phyloP scores from a whole-genome alignment of 1,140 invertebrate genomes.

The Drosophila littoralis region DNA sequence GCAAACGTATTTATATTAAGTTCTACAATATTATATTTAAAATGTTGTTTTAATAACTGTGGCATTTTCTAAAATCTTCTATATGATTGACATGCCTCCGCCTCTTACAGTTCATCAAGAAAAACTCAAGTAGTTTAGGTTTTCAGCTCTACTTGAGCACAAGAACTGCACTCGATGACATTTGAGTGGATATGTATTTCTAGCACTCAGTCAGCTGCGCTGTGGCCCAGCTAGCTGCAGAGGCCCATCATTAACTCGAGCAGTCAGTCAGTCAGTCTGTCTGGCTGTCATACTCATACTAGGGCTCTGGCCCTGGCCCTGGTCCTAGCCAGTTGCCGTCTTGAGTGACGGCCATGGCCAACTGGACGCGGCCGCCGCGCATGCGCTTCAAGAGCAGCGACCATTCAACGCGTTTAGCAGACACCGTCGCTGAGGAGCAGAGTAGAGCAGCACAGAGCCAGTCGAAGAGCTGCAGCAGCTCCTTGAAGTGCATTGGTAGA shows the following conservation, averaged over 20 bases:
- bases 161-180: constrained; percentile 38
- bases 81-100: neutral
- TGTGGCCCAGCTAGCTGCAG: constrained; percentile 1
- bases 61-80: too few relatives aligned
- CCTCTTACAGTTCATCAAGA: neutral
- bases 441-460: constrained; percentile 6
- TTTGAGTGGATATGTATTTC: constrained; percentile 44
- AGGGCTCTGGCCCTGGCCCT: too few relatives aligned
- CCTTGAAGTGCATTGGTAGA: constrained; percentile 56
- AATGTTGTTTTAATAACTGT: too few relatives aligned
- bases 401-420: constrained; percentile 60
- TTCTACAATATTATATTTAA: too few relatives aligned
- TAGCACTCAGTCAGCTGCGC: constrained; percentile 29
- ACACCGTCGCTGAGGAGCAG: constrained; percentile 22
- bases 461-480: constrained; percentile 43
- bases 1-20: too few relatives aligned
- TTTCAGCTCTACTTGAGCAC: constrained; percentile 12
- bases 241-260: constrained; percentile 72
- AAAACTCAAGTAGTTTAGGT: neutral
- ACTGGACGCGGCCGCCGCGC: constrained; percentile 51
- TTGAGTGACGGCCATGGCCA: constrained; percentile 67
- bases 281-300: constrained; percentile 36
- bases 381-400: constrained; percentile 68
- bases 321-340: constrained; percentile 24
- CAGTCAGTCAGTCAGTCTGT: constrained; percentile 58